phyloP scores from a whole-genome alignment of 64 coral and sea anemone species.

The Astreopora myriophthalma region DNA sequence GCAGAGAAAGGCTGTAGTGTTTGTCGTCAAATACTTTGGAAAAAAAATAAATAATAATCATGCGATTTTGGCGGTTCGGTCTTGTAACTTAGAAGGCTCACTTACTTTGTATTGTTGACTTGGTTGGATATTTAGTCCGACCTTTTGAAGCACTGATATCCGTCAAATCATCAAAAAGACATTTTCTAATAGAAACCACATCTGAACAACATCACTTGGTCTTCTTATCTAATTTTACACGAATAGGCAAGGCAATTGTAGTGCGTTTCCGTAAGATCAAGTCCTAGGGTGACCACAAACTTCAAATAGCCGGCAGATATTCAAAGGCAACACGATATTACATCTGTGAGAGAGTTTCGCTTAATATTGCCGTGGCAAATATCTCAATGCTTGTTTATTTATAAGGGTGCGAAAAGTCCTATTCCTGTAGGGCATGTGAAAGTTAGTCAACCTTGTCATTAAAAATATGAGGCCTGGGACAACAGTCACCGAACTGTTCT shows the following conservation, averaged over 20 bases:
- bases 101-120: no score
- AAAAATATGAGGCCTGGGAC: not conserved
- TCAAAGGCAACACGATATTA: not conserved
- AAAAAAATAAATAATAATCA: no score
- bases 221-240: not conserved
- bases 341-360: not conserved
- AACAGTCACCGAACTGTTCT: not conserved
- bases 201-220: not conserved
- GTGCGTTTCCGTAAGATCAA: not conserved
- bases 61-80: no score
- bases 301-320: not conserved
- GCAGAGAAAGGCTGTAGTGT: no score
- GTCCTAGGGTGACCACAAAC: not conserved
- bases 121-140: no score
- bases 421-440: not conserved
- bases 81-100: no score
- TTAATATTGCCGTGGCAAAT: not conserved
- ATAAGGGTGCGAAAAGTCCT: not conserved
- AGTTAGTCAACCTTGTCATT: not conserved
- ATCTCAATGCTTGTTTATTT: not conserved
- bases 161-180: not conserved
- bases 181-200: not conserved
- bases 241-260: not conserved
- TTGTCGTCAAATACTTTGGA: no score
- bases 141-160: no score